A percentile compares a stretch with the other conserved stretches of the same genome.
Conservation (phyloP, 2,113 vertebrate genomes). For the Sorex araneus region DNA sequence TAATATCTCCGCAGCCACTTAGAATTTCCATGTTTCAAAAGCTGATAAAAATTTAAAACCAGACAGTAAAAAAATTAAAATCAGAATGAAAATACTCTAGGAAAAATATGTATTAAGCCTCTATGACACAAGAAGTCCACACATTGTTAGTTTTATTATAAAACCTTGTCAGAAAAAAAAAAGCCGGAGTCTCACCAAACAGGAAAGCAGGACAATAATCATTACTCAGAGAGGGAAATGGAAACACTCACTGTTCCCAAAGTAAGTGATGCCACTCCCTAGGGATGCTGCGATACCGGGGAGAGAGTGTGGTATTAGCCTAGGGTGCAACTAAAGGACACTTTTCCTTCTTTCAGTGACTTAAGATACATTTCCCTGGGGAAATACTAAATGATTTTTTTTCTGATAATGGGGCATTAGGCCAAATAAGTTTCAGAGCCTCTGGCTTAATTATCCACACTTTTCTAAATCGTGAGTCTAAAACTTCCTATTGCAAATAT, state of each 20-base stretch:
- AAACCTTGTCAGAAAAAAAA: constrained; percentile 70
- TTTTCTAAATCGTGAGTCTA: constrained; percentile 16
- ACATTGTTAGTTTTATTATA: constrained; percentile 82
- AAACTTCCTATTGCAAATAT: constrained; percentile 13
- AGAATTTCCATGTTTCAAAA: not conserved
- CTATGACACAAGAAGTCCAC: not conserved
- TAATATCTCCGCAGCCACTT: too few relatives aligned
- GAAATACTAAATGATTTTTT: too few relatives aligned
- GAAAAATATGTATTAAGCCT: constrained; percentile 52
- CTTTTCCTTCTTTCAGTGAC: too few relatives aligned
- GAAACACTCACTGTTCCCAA: not conserved
- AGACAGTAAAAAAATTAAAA: constrained; percentile 35
- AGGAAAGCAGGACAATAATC: constrained; percentile 28
- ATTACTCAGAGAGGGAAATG: constrained; percentile 13
- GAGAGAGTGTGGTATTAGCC: too few relatives aligned
- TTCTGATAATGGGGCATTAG: not conserved
- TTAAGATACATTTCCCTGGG: not conserved
- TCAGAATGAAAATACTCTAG: constrained; percentile 42
- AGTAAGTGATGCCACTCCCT: too few relatives aligned
- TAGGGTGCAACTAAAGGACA: too few relatives aligned
- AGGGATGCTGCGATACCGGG: too few relatives aligned
- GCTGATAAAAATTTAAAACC: constrained; percentile 20
- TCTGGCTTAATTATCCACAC: not conserved
- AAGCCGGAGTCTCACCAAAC: not conserved
- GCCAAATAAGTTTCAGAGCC: too few relatives aligned